These are phyloP conservation scores for Oryctolagus cuniculus DNA, from an alignment of 2,113 vertebrate genomes.

Conservation along the genomic window mOryCun1.1 NC_091432.1:221146501-221147000, in stretches of 20 bases:
- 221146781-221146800: constrained; percentile 88
- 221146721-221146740: constrained; percentile 88
- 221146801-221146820: constrained; percentile 86
- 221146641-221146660: constrained; percentile 85
- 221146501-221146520: background rate
- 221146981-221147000: background rate
- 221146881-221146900: constrained; percentile 88
- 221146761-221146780: constrained; percentile 86
- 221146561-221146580: constrained; percentile 40
- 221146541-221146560: background rate
- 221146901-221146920: constrained; percentile 86
- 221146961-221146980: background rate
- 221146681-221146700: constrained; percentile 79
- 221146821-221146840: constrained; percentile 87
- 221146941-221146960: constrained; percentile 6
- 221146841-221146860: constrained; percentile 88
- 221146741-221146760: constrained; percentile 85
- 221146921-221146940: constrained; percentile 76
- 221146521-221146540: background rate
- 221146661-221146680: constrained; percentile 79
- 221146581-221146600: constrained; percentile 72
- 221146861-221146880: constrained; percentile 71
- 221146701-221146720: constrained; percentile 61
- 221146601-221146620: constrained; percentile 41
- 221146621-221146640: constrained; percentile 82